Conservation (phyloP, 2,888 invertebrate genomes). For the Gnatocerus cornutus region DNA sequence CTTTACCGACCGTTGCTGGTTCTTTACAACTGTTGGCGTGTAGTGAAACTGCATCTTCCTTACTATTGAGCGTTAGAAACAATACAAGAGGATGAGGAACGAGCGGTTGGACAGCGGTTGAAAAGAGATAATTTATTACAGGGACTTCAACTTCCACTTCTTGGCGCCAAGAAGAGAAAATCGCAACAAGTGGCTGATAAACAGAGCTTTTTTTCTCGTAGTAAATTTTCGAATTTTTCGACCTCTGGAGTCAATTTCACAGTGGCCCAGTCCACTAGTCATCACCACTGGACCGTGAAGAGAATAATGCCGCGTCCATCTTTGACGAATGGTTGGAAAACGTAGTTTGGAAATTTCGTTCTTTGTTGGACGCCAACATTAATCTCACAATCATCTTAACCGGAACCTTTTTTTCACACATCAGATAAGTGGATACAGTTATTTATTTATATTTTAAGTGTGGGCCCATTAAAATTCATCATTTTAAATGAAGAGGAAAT, state of each 20-base stretch:
- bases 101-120: conserved; percentile 16
- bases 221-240: neutral
- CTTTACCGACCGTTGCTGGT: conserved; percentile 46
- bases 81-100: conserved; percentile 16
- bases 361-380: neutral
- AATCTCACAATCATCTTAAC: neutral
- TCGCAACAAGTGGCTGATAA: neutral
- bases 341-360: neutral
- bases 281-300: conserved; percentile 24
- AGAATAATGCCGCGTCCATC: conserved; percentile 24
- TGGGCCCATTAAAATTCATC: conserved; percentile 16
- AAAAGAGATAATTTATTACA: conserved; percentile 22
- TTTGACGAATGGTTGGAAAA: conserved; percentile 26
- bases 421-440: conserved; percentile 5
- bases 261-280: conserved; percentile 26
- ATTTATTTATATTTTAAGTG: conserved; percentile 3
- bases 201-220: neutral
- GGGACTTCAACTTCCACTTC: neutral
- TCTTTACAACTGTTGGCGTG: conserved; percentile 27
- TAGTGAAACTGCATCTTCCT: conserved; percentile 31
- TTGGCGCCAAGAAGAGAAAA: conserved; percentile 16
- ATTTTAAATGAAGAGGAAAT: neutral
- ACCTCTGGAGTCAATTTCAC: conserved; percentile 13
- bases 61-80: conserved; percentile 19
- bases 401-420: conserved; percentile 2